Conservation (phyloP, 2,797 vertebrate genomes). For the Meda fulgida region DNA sequence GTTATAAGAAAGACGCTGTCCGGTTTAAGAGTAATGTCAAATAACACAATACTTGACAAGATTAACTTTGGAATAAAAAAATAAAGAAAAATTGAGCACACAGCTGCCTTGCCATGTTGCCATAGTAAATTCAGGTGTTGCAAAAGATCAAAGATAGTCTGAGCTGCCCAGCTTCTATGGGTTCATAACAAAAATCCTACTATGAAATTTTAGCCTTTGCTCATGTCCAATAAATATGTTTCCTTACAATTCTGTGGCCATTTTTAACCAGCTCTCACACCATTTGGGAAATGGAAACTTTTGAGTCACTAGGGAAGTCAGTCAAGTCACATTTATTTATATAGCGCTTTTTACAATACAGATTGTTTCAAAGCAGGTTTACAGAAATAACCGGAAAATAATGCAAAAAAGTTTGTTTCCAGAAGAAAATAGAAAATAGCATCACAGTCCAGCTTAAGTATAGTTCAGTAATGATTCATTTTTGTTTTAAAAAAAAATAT, state of each 20-base stretch:
- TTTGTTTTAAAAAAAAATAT: no score
- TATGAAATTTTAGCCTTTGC: neutral
- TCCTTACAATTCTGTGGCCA: neutral
- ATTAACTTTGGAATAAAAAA: constrained; percentile 2
- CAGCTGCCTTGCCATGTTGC: neutral
- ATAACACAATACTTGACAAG: constrained; percentile 10
- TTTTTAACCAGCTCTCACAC: constrained; percentile 7
- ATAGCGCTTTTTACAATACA: no score
- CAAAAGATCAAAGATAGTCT: neutral
- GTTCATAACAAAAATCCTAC: neutral
- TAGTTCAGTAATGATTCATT: no score
- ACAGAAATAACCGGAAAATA: no score
- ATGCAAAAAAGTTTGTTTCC: no score
- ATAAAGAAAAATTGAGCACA: neutral
- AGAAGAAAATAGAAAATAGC: no score
- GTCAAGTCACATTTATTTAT: no score
- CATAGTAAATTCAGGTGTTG: neutral
- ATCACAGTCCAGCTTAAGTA: no score
- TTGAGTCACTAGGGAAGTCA: constrained; percentile 10
- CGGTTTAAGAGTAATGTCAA: neutral
- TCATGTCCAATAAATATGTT: neutral
- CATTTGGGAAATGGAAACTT: constrained; percentile 30
- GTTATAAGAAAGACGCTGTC: neutral
- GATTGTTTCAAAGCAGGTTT: no score
- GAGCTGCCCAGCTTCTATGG: neutral